Evolutionary conservation across 2,797 vertebrate genomes (phyloP), one percentile per base, ranked within the genome.

Genomic region (Lithobates sylvaticus): DNA sequence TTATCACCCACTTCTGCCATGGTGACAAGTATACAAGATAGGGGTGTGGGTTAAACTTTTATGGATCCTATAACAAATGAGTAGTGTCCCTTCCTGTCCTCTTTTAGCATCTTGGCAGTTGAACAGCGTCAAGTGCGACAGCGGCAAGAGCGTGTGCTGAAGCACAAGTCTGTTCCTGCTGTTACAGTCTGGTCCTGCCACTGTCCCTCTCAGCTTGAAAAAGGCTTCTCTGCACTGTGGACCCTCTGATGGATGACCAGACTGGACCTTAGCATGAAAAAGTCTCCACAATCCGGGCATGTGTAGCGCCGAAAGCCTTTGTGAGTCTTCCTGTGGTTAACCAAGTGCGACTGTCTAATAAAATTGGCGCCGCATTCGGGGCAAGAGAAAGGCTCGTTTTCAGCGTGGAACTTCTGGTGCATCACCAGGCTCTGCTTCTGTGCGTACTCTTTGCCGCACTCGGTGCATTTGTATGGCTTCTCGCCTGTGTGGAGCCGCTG

Each of bases 401-500:
- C 75, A 5, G 83, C 67, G 9, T 84, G 83, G 42, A 84, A 81
- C 47, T 81, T 81, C n/a, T 81, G 67, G 16, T 81, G 78, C 78
- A 71, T 54, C 12, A 81, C 47, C 4, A 81, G 44, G 18, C 78
- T 81, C 21, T 71, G 78, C 8, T 81, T 81, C 29, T 81, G 67
- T 16, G 78, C 78, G 0, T 81, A 81, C 10, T 54, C 67, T 47
- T 81, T 81, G 15, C 78, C 78, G 15, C 78, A 81, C 44, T 81
- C 78, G 29, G 44, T 58, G 36, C 78, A 81, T 36, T 81, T 81
- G 26, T 81, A 71, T 0, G 78, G 78, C 42, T 78, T 78, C 16
- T 91, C 91, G 0, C 89, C 89, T 1, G 91, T 89, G 26, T 93
- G 93, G 0, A 89, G 90, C 3, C 91, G 88, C 39, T 91, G 85